Conservation (phyloP, 1,140 invertebrate genomes). For the Diabrotica virgifera region DNA sequence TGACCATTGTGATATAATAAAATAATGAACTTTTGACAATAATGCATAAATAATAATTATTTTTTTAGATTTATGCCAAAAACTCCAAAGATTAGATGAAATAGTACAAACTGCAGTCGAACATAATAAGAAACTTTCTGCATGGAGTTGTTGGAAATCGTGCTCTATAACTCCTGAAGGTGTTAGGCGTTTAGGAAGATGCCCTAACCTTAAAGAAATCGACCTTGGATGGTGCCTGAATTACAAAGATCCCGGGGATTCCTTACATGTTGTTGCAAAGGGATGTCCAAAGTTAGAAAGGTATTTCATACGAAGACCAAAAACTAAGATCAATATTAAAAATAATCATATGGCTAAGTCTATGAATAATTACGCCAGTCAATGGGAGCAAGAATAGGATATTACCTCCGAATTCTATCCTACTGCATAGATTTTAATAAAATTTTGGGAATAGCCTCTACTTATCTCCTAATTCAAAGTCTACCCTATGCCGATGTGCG, state of each 20-base stretch:
- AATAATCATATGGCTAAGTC: no score
- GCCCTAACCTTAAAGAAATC: conserved; percentile 70
- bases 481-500: no score
- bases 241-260: conserved; percentile 47
- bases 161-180: conserved; percentile 69
- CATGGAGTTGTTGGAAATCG: conserved; percentile 84
- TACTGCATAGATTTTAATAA: no score
- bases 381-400: no score
- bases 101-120: conserved; percentile 62
- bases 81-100: conserved; percentile 63
- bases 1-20: no score
- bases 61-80: conserved; percentile 54
- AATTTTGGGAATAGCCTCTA: no score
- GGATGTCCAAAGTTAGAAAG: conserved; percentile 56
- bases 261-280: conserved; percentile 50
- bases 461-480: no score
- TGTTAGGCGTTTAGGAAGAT: conserved; percentile 65
- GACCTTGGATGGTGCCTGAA: conserved; percentile 82
- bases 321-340: no score
- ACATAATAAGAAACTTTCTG: conserved; percentile 65
- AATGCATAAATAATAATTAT: not conserved
- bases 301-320: conserved; percentile 14
- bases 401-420: no score
- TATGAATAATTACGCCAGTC: no score
- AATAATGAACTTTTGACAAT: no score